Evolutionary conservation across 30 jellyfish, hydroid and myxozoan genomes (phyloP).

Genomic region (Pseudorhiza aurosa): DNA sequence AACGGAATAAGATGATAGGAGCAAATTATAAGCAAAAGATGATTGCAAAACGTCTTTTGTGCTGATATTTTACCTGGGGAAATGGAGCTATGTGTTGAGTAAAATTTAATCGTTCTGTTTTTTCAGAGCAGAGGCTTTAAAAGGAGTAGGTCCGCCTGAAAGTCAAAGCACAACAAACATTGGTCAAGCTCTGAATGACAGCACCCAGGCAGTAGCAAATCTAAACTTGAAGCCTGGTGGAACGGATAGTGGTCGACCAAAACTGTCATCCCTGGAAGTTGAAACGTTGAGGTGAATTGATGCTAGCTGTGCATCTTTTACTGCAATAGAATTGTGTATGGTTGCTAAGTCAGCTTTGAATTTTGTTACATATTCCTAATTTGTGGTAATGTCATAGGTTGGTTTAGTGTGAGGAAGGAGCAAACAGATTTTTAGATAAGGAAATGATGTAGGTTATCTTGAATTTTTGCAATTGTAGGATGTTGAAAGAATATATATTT

Average conservation of each 20-base stretch:
- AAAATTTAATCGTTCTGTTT: no score
- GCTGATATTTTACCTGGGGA: no score
- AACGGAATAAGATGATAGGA: no score
- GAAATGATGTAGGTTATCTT: background rate
- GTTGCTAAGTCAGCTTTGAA: background rate
- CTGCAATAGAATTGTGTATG: no score
- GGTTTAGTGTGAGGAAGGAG: background rate
- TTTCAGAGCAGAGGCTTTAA: constrained; percentile 85
- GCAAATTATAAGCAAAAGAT: no score
- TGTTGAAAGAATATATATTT: background rate
- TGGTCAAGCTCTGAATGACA: background rate
- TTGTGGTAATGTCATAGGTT: background rate
- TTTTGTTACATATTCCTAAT: background rate
- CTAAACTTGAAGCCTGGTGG: background rate
- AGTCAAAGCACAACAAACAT: background rate
- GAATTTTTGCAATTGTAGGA: background rate
- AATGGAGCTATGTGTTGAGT: no score
- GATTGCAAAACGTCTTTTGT: no score
- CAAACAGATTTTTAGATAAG: no score
- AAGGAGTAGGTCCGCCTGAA: constrained; percentile 29
- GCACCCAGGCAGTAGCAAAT: constrained; percentile 16
- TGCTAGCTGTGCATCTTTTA: no score
- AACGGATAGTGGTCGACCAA: constrained; percentile 36
- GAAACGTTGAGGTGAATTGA: constrained; percentile 65
- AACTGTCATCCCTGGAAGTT: constrained; percentile 49